Conservation (phyloP, 2,113 vertebrate species). For the Melanerpes aurifrons region DNA sequence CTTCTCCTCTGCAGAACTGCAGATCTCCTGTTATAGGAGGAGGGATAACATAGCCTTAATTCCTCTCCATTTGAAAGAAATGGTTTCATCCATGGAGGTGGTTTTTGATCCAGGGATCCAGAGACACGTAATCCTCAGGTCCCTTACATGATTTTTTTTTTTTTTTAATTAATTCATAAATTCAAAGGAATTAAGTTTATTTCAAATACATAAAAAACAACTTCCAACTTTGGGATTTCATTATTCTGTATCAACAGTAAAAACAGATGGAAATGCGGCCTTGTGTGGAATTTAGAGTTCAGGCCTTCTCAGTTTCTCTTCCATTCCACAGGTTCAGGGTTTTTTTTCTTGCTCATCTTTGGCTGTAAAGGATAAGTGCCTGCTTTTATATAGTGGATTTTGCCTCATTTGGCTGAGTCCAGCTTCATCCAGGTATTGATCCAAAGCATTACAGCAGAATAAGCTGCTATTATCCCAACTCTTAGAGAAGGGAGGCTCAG, state of each 20-base stretch:
- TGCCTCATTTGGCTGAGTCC: not conserved
- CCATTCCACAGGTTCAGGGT: not conserved
- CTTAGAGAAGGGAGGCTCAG: not conserved
- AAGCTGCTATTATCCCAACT: not conserved
- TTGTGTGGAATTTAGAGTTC: not conserved
- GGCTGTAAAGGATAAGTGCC: not conserved
- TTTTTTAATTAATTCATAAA: not conserved
- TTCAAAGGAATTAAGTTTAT: not conserved
- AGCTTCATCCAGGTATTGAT: not conserved
- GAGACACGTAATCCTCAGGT: not conserved
- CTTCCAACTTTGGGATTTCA: not conserved
- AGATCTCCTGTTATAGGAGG: not conserved
- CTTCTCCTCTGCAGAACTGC: not conserved
- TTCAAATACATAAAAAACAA: not conserved
- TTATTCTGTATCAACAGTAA: not conserved
- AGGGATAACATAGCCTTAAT: not conserved
- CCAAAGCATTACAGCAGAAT: not conserved
- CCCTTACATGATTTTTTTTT: not conserved
- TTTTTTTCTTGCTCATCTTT: not conserved
- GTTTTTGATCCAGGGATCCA: not conserved
- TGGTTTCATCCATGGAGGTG: not conserved
- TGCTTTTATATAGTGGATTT: not conserved
- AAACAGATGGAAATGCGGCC: not conserved
- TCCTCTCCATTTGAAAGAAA: not conserved
- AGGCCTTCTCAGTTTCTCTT: not conserved